Base-by-base conservation (phyloP, 2,888 invertebrate species). In the Hemithea aestivaria region DNA sequence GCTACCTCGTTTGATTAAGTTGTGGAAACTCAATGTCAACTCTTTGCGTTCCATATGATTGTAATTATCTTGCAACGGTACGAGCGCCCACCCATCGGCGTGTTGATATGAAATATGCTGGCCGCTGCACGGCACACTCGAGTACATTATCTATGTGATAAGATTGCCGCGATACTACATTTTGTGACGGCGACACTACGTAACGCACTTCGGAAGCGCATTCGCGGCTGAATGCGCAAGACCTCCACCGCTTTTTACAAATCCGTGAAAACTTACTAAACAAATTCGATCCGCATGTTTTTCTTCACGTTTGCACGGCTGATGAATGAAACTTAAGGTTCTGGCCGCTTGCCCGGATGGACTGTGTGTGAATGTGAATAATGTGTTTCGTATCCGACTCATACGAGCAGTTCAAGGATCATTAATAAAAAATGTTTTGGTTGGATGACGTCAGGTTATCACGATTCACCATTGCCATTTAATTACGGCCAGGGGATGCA, bases 121-220 rank as follows among this genome's bases (percentile, higher is more conserved):
- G 52, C 78, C 79, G 77, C 78, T 75, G 75, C 75, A 76, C 59
- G 65, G 64, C 58, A 70, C 61, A 63, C 66, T 80, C 82, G 84
- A 79, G 74, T 76, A 83, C 80, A 83, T 79, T 83, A 79, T 84
- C 82, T 81, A 62, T 53, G 42, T 69, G 85, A 85, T 85, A 85
- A 84, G 84, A 84, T 85, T 65, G 57, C 39, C 27, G 27, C 40
- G 42, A 57, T 63, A 59, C 56, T 53, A 56, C 49, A 51, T 53
- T 58, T 41, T 39, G 43, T 34, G 32, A 35, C 36, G 7, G 20
- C 26, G 36, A 27, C 36, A 10, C 32, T 20, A 33, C 35, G 41
- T 33, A 28, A 37, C 31, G 35, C 24, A 20, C 7, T 22, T 40
- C 34, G 40, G 35, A 41, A 40, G 41, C 25, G 11, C 30, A 35